Conservation (phyloP, 2,888 invertebrate species). For the Macrophya annulata region DNA sequence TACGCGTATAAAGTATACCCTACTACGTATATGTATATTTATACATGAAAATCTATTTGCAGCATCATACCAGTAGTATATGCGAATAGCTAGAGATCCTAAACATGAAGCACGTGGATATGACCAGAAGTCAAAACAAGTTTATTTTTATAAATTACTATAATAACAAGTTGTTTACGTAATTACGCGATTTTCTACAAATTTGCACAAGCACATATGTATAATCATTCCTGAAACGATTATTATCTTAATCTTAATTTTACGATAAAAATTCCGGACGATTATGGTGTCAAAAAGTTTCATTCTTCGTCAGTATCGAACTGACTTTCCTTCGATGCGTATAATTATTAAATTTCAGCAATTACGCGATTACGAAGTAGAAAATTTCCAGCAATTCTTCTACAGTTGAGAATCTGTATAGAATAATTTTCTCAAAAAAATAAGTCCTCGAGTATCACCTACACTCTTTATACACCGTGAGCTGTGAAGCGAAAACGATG, state of each 20-base stretch:
- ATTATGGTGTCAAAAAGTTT: neutral
- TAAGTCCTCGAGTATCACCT: neutral
- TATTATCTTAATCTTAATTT: neutral
- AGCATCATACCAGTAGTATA: neutral
- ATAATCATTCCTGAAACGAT: too few relatives aligned
- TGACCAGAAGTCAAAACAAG: slow-evolving; percentile 19
- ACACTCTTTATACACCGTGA: neutral
- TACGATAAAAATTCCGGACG: neutral
- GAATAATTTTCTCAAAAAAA: neutral
- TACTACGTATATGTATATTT: neutral
- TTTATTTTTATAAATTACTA: slow-evolving; percentile 24
- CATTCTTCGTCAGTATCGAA: neutral
- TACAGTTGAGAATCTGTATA: neutral
- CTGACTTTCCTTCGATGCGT: neutral
- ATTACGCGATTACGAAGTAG: neutral
- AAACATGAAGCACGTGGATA: slow-evolving; percentile 4
- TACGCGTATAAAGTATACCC: neutral
- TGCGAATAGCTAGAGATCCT: neutral
- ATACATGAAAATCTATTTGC: neutral
- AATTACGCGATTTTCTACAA: neutral
- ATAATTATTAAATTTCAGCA: neutral
- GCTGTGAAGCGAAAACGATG: neutral
- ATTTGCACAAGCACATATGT: too few relatives aligned
- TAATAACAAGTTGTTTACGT: neutral
- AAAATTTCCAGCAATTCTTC: neutral